Evolutionary conservation across 2,888 invertebrate species (phyloP).

Genomic region (Tetramorium bicarinatum): DNA sequence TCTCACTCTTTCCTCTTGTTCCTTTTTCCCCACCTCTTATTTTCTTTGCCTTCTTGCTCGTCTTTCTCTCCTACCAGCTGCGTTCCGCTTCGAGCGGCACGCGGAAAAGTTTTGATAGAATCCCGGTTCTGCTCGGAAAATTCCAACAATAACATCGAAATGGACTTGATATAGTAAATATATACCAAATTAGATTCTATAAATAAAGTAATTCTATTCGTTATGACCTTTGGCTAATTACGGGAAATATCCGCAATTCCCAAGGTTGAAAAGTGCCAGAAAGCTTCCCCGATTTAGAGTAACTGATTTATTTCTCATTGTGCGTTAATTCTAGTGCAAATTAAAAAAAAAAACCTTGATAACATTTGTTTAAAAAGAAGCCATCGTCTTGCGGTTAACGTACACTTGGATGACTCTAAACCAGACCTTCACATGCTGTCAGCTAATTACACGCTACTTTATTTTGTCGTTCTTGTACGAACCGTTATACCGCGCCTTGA

Average conservation of each 20-base stretch:
- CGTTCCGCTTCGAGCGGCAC: constrained; percentile 42
- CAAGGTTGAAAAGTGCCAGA: background rate
- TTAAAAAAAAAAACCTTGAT: background rate
- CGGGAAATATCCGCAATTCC: constrained; percentile 8
- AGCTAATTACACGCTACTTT: constrained; percentile 71
- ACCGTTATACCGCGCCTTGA: constrained; percentile 64
- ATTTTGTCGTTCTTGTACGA: constrained; percentile 65
- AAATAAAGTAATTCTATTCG: background rate
- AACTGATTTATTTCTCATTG: background rate
- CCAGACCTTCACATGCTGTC: constrained; percentile 47
- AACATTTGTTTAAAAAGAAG: background rate
- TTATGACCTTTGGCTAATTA: background rate
- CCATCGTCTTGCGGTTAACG: background rate
- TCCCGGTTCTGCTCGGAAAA: constrained; percentile 28
- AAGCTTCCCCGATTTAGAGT: background rate
- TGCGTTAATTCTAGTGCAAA: background rate
- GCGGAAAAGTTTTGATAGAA: constrained; percentile 50
- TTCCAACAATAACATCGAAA: constrained; percentile 25
- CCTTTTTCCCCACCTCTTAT: background rate
- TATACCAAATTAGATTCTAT: background rate
- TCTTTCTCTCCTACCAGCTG: constrained; percentile 15
- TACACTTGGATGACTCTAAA: constrained; percentile 24
- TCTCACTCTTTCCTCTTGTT: constrained; percentile 4
- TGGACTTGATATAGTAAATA: background rate
- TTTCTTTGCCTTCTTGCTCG: background rate